Base-by-base conservation (phyloP, 2,888 invertebrate species). In the Spodoptera exigua region DNA sequence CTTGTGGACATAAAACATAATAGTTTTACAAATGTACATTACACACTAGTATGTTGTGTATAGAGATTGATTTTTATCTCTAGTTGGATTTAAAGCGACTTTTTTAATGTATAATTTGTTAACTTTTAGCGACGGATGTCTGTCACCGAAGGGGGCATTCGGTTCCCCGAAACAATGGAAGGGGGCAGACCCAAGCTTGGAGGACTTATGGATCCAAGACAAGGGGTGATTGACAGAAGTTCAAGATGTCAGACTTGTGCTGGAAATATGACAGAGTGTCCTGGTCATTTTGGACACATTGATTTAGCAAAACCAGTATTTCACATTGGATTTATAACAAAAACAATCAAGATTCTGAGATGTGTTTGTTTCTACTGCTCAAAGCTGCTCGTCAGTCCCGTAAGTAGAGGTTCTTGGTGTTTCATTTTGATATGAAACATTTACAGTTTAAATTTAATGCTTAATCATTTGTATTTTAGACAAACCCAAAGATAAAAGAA, bases 281-380 rank as follows among this genome's bases (percentile, higher is more conserved):
- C 99, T 2, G 99, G 99, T 1, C 99, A 99, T 91, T 99, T 99
- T 94, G 99, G 99, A 3, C 99, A 99, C 89, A 97, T 99, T 81
- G 99, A 99, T 90, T 94, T 99, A 74, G 97, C 99, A 0, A 99
- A 99, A 89, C 99, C 99, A 16, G 99, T 99, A 0, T 99, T 98
- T 91, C 99, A 99, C 88, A 97, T 99, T 85, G 99, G 99, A 36
- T 99, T 99, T 84, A 95, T 99, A 51, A 98, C 98, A 35, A 99
- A 99, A 94, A 98, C 98, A 0, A 98, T 99, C 71, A 99, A 99
- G 93, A 96, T 99, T 62, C 93, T 99, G n/a, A 95, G 99, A 91
- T 99, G 99, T 91, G 99, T 99, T 17, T 99, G 99, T 89, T 99
- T 99, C 90, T 99, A 98, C 89, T 99, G 99, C 90, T 99, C 99